A percentile compares a stretch with the other conserved stretches of the same genome.
These are phyloP conservation scores for Pedetes capensis DNA, from an alignment of 2,113 vertebrate genomes.

Conservation along the genomic window DNA sequence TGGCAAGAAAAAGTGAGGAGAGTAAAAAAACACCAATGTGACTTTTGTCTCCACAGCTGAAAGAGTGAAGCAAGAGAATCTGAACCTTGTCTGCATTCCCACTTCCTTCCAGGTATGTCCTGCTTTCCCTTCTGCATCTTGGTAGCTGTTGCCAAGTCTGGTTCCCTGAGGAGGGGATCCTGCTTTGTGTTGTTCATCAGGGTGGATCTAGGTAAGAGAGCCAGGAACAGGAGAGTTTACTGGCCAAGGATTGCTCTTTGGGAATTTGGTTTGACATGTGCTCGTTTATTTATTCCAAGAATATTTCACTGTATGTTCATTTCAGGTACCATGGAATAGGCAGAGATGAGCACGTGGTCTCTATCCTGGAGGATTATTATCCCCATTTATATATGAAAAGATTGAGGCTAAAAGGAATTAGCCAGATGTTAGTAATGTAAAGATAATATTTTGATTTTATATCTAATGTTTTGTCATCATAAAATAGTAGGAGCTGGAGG, in stretches of 20 bases:
- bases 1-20: not conserved
- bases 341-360: not conserved
- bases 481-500: not conserved
- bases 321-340: not conserved
- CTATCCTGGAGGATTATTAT: not conserved
- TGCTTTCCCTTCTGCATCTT: not conserved
- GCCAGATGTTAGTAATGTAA: not conserved
- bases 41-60: slow-evolving; percentile 87
- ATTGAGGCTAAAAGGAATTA: not conserved
- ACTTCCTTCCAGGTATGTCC: slow-evolving; percentile 94
- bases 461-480: not conserved
- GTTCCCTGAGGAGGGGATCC: not conserved
- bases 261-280: not conserved
- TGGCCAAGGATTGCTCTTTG: not conserved
- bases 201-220: not conserved
- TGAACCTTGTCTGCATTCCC: slow-evolving; percentile 93
- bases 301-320: not conserved
- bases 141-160: not conserved
- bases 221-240: not conserved
- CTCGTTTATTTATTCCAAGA: not conserved
- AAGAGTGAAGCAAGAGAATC: slow-evolving; percentile 93
- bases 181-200: not conserved
- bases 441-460: not conserved
- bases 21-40: not conserved
- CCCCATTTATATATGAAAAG: not conserved